Percentiles rank a stretch among this genome's conserved stretches.
Evolutionary conservation across 2,888 invertebrate species (phyloP).

Genomic region (Zaprionus bogoriensis): DNA sequence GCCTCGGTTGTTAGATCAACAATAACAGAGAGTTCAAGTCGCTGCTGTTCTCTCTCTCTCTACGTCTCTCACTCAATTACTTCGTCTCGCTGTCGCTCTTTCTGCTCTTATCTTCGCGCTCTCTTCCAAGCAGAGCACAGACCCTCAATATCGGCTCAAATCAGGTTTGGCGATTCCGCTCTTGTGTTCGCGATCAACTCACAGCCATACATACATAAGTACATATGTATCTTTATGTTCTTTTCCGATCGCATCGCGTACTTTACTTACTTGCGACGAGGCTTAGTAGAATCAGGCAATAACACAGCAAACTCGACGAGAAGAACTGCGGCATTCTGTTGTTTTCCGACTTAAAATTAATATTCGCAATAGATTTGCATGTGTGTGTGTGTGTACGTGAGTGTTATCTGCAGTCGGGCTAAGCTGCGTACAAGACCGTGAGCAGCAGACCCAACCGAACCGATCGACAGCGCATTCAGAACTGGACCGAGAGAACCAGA

Average conservation of each 20-base stretch:
- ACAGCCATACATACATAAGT: not conserved
- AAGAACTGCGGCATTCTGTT: slow-evolving; percentile 16
- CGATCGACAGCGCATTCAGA: slow-evolving; percentile 43
- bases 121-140: too few species aligned
- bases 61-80: too few species aligned
- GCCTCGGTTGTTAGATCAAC: slow-evolving; percentile 4
- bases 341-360: not conserved
- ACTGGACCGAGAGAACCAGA: slow-evolving; percentile 41
- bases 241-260: slow-evolving; percentile 25
- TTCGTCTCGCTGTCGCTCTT: not conserved
- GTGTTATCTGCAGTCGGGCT: not conserved
- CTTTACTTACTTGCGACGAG: slow-evolving; percentile 57
- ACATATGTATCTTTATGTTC: not conserved
- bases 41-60: not conserved
- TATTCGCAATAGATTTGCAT: not conserved
- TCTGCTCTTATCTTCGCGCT: not conserved
- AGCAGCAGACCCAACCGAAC: slow-evolving; percentile 21
- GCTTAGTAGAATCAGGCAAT: slow-evolving; percentile 17
- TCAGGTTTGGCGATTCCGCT: slow-evolving; percentile 30
- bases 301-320: slow-evolving; percentile 14
- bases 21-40: slow-evolving; percentile 37
- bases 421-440: slow-evolving; percentile 1
- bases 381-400: not conserved
- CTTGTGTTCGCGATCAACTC: slow-evolving; percentile 7
- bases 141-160: slow-evolving; percentile 21